These are phyloP conservation scores for Etheostoma nigrum DNA, from an alignment of 2,797 vertebrate species.

Conservation along the genomic window DNA sequence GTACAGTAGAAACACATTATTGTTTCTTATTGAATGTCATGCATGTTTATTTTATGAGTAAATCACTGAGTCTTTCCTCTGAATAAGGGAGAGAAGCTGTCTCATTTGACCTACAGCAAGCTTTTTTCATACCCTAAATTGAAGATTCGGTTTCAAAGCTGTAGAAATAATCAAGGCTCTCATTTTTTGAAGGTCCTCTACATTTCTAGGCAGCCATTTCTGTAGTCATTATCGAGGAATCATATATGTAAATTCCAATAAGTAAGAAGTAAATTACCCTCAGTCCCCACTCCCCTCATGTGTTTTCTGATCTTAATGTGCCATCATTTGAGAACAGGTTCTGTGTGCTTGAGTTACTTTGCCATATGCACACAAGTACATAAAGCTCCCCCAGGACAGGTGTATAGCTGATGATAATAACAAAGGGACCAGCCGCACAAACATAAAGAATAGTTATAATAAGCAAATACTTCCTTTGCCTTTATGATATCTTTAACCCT, in stretches of 20 bases:
- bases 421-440: conserved; percentile 12
- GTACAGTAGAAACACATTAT: not conserved
- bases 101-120: conserved; percentile 30
- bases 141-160: conserved; percentile 29
- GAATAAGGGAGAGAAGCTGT: not conserved
- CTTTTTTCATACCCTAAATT: conserved; percentile 27
- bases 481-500: not conserved
- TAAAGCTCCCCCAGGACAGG: conserved; percentile 10
- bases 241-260: not conserved
- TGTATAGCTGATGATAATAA: conserved; percentile 17
- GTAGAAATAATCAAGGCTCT: conserved; percentile 38
- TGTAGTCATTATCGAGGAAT: conserved; percentile 46
- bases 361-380: conserved; percentile 26
- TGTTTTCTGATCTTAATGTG: conserved; percentile 57
- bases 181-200: conserved; percentile 33
- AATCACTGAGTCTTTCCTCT: conserved; percentile 17
- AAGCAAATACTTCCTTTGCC: not conserved
- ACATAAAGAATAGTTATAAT: conserved; percentile 4
- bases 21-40: conserved; percentile 16
- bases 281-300: conserved; percentile 39
- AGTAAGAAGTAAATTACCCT: conserved; percentile 41
- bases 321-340: conserved; percentile 47
- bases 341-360: conserved; percentile 27
- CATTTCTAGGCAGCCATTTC: conserved; percentile 42
- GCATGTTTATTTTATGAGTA: conserved; percentile 16